Conservation (phyloP, 2,888 invertebrate species). For the Chrysolina americana region DNA sequence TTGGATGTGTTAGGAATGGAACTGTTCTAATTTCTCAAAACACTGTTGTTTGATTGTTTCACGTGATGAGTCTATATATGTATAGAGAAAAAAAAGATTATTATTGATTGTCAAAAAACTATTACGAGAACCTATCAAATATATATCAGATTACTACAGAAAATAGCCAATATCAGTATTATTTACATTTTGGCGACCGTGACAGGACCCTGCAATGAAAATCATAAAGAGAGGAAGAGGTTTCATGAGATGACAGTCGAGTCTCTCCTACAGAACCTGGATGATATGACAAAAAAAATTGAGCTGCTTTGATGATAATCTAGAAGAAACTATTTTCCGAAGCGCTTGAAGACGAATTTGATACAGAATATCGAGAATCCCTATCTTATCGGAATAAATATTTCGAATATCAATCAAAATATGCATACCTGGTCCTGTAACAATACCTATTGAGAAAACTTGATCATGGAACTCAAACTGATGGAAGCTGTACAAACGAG, state of each 20-base stretch:
- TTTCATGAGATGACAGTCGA: slow-evolving; percentile 19
- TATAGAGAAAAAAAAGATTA: too few relatives aligned
- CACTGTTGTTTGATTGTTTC: too few relatives aligned
- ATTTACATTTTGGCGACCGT: slow-evolving; percentile 21
- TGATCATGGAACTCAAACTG: neutral
- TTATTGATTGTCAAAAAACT: too few relatives aligned
- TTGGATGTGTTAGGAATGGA: too few relatives aligned
- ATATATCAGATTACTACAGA: too few relatives aligned
- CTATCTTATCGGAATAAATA: neutral
- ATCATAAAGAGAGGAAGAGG: slow-evolving; percentile 26
- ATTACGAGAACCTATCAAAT: too few relatives aligned
- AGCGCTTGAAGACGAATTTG: neutral
- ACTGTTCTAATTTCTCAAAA: too few relatives aligned
- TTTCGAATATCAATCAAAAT: too few relatives aligned
- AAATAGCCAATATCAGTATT: neutral
- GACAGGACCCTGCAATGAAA: slow-evolving; percentile 23
- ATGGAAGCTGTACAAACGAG: neutral
- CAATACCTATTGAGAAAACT: too few relatives aligned
- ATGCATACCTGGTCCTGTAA: too few relatives aligned
- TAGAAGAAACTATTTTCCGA: neutral
- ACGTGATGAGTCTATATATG: too few relatives aligned
- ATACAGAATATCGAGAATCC: neutral
- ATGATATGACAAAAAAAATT: neutral
- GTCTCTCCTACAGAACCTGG: neutral
- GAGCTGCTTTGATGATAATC: neutral